Conservation (phyloP, 2,797 vertebrate species). For the Onychomys torridus region DNA sequence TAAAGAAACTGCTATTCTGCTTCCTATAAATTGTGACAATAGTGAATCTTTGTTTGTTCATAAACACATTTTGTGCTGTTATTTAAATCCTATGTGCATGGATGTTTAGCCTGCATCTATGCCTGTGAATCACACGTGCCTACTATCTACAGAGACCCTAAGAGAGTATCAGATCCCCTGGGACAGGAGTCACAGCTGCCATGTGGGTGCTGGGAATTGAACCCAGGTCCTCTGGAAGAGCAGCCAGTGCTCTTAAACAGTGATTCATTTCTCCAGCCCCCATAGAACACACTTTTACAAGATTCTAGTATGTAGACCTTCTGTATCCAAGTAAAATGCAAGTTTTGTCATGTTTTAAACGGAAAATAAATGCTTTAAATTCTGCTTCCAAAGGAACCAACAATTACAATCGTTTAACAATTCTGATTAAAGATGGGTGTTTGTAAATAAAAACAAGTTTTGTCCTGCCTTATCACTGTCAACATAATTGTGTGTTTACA, state of each 20-base stretch:
- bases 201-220: not conserved
- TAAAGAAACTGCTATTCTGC: slow-evolving; percentile 67
- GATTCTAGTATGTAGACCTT: slow-evolving; percentile 24
- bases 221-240: not conserved
- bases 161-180: not conserved
- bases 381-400: slow-evolving; percentile 51
- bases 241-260: not conserved
- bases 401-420: slow-evolving; percentile 3
- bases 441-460: not conserved
- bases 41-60: not conserved
- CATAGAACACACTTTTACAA: slow-evolving; percentile 8
- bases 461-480: slow-evolving; percentile 28
- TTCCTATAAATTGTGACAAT: slow-evolving; percentile 19
- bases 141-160: not conserved
- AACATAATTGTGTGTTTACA: not conserved
- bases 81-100: not conserved
- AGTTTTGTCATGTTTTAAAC: not conserved
- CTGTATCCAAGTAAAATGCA: slow-evolving; percentile 18
- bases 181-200: not conserved
- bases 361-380: not conserved
- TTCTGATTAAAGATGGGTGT: not conserved
- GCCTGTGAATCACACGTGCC: not conserved
- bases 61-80: not conserved
- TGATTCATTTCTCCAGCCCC: not conserved
- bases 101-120: not conserved